A percentile compares a stretch with the other conserved stretches of the same genome.
These are phyloP conservation scores for Drosophila kanapiae DNA, from an alignment of 1,140 invertebrate genomes.

Conservation along the genomic window DNA sequence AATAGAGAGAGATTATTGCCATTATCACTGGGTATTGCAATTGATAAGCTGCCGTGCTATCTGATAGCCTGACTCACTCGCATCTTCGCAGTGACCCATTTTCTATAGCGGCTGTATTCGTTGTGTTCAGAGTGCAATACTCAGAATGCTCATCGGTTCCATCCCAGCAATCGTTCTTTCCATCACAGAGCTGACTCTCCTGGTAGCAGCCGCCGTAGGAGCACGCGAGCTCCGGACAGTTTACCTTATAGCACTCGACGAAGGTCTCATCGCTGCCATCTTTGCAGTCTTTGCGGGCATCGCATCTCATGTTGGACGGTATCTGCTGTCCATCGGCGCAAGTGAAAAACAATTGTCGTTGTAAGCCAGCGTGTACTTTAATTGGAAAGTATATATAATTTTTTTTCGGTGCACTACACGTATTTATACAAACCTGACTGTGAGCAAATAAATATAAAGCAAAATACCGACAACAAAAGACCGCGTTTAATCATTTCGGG, in stretches of 20 bases:
- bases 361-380: background rate
- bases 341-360: background rate
- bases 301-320: constrained; percentile 48
- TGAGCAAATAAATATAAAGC: background rate
- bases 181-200: constrained; percentile 87
- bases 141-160: constrained; percentile 89
- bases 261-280: constrained; percentile 88
- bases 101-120: too few relatives aligned
- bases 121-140: constrained; percentile 6
- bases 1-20: background rate
- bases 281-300: constrained; percentile 85
- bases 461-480: background rate
- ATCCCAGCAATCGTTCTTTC: constrained; percentile 87
- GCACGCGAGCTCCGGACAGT: constrained; percentile 86
- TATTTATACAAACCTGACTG: background rate
- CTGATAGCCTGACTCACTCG: background rate
- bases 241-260: constrained; percentile 52
- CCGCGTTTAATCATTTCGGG: background rate
- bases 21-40: background rate
- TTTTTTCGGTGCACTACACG: background rate
- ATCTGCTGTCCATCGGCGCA: constrained; percentile 21
- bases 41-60: background rate
- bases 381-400: background rate
- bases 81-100: background rate
- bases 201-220: constrained; percentile 87